phyloP scores from a whole-genome alignment of 92 coral and sea anemone species.

The Palythoa heliodiscus region DNA sequence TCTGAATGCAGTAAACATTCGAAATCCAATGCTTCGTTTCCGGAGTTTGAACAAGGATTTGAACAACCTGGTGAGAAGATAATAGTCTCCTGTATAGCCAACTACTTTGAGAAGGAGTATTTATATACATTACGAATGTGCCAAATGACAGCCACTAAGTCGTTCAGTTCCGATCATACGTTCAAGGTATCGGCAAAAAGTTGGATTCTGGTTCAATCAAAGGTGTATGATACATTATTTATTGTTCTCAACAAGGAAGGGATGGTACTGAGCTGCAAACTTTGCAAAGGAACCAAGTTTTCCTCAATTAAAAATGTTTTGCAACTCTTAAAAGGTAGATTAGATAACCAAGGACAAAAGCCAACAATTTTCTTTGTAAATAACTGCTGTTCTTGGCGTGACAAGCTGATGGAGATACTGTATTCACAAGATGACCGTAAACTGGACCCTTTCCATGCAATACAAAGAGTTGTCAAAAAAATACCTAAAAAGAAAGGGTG shows the following conservation, averaged over 20 bases:
- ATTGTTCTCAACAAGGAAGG: constrained; percentile 57
- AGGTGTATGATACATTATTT: constrained; percentile 49
- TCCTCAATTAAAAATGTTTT: background rate
- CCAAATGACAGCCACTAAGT: constrained; percentile 51
- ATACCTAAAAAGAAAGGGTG: constrained; percentile 48
- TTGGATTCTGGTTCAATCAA: constrained; percentile 44
- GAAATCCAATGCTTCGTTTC: constrained; percentile 13
- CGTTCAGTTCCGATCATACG: constrained; percentile 46
- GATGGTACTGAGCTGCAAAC: constrained; percentile 28
- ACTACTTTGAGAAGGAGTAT: constrained; percentile 42
- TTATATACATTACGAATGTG: constrained; percentile 47
- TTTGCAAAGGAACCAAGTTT: constrained; percentile 45
- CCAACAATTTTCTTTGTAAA: background rate
- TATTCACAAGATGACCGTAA: background rate
- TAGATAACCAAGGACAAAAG: background rate
- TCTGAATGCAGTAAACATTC: background rate
- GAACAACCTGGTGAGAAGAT: background rate
- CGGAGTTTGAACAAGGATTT: constrained; percentile 49
- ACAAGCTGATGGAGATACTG: background rate
- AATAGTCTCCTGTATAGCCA: background rate
- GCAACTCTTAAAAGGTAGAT: constrained; percentile 2
- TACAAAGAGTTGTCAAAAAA: constrained; percentile 17
- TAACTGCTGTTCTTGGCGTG: constrained; percentile 27
- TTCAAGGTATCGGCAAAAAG: constrained; percentile 46
- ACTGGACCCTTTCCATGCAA: constrained; percentile 26